Conservation (phyloP, 2,113 vertebrate species). For the Pachypanchax playfairii region DNA sequence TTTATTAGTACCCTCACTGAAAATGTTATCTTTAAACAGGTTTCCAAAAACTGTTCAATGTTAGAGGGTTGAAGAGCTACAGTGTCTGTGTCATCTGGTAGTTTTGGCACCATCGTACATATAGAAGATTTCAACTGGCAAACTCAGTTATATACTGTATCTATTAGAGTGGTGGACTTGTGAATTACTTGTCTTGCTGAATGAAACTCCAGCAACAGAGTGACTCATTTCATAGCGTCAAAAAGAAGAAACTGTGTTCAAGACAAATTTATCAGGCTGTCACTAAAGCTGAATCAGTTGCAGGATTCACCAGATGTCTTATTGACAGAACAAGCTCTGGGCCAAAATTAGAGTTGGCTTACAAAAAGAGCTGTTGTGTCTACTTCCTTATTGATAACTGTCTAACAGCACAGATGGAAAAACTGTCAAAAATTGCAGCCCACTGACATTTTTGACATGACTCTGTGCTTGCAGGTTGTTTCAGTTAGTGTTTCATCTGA, state of each 20-base stretch:
- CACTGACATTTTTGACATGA: too few species aligned
- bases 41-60: too few species aligned
- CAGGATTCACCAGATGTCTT: not conserved
- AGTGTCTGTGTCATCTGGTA: too few species aligned
- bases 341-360: not conserved
- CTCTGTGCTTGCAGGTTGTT: not conserved
- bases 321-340: not conserved
- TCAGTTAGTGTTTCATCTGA: not conserved
- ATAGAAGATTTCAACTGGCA: not conserved
- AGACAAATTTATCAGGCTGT: not conserved
- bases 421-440: not conserved
- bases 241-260: not conserved
- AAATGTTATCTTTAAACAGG: too few species aligned
- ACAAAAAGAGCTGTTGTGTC: not conserved
- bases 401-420: not conserved
- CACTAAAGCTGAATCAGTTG: constrained; percentile 3
- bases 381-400: not conserved
- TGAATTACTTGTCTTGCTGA: constrained; percentile 14
- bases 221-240: not conserved
- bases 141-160: constrained; percentile 11
- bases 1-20: too few species aligned
- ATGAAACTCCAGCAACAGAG: not conserved
- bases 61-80: too few species aligned
- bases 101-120: not conserved
- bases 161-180: not conserved